Evolutionary conservation across 2,113 vertebrate species (phyloP).

Genomic region (Oncorhynchus gorbuscha): DNA sequence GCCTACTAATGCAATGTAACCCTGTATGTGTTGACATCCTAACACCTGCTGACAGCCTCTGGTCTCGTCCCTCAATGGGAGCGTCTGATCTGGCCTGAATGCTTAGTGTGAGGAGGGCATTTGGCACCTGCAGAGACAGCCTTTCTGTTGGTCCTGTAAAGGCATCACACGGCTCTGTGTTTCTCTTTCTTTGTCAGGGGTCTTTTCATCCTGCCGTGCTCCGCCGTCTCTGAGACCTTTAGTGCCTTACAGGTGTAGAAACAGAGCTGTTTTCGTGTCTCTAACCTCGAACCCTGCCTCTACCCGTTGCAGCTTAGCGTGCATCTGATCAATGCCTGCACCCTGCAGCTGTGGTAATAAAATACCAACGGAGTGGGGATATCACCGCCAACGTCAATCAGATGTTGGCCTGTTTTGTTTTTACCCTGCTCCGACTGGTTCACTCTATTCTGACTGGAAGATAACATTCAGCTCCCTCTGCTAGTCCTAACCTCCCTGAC

Average conservation of each 20-base stretch:
- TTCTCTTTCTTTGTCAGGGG: not conserved
- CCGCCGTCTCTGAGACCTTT: conserved; percentile 68
- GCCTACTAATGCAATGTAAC: not conserved
- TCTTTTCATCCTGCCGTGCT: not conserved
- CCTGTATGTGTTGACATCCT: not conserved
- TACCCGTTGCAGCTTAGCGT: conserved; percentile 49
- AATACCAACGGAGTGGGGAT: conserved; percentile 71
- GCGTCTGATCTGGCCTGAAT: conserved; percentile 14
- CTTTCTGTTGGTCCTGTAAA: conserved; percentile 19
- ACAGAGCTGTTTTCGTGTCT: conserved; percentile 78
- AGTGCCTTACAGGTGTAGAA: conserved; percentile 84
- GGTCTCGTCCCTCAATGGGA: conserved; percentile 3
- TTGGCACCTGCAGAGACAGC: conserved; percentile 48
- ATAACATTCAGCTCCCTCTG: conserved; percentile 58
- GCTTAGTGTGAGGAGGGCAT: conserved; percentile 7
- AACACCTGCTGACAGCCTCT: conserved; percentile 8
- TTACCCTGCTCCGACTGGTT: conserved; percentile 44
- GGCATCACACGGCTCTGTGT: conserved; percentile 34
- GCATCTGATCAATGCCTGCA: conserved; percentile 78
- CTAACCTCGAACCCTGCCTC: conserved; percentile 60
- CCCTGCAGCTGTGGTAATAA: conserved; percentile 86
- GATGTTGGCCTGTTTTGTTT: conserved; percentile 67
- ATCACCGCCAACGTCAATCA: conserved; percentile 77
- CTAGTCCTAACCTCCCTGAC: conserved; percentile 21
- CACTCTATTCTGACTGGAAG: conserved; percentile 45